Evolutionary conservation across 2,888 invertebrate genomes (phyloP).

Genomic region (Parelbella ahira): DNA sequence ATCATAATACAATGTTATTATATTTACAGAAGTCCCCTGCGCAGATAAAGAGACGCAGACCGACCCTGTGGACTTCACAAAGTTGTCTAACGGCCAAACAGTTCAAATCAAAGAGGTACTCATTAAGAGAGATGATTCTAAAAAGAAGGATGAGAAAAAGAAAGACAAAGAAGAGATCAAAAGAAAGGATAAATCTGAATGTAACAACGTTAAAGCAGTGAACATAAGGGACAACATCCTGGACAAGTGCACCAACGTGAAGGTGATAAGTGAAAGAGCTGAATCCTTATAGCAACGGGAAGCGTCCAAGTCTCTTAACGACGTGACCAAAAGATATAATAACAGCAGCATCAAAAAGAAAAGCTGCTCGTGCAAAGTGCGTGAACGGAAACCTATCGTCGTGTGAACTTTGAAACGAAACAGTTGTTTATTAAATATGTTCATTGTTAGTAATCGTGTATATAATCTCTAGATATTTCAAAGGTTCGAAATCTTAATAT

Average conservation of each 20-base stretch:
- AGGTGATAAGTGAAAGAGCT: conserved; percentile 45
- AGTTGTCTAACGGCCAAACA: conserved; percentile 56
- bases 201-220: conserved; percentile 38
- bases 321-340: conserved; percentile 46
- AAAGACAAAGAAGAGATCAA: conserved; percentile 30
- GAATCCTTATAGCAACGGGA: conserved; percentile 69
- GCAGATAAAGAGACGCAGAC: conserved; percentile 67
- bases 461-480: conserved; percentile 2
- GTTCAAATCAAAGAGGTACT: conserved; percentile 34
- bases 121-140: conserved; percentile 22
- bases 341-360: conserved; percentile 53
- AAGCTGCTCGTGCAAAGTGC: conserved; percentile 67
- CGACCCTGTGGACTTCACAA: conserved; percentile 53
- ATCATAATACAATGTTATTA: no score
- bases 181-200: conserved; percentile 35
- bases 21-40: conserved; percentile 31
- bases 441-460: conserved; percentile 3
- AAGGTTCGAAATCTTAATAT: no score
- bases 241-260: conserved; percentile 26
- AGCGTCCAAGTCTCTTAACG: conserved; percentile 58
- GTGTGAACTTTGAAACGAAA: conserved; percentile 37
- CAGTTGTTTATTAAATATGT: conserved; percentile 1
- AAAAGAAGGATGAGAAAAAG: conserved; percentile 36
- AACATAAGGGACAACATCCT: conserved; percentile 30
- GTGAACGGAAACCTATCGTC: conserved; percentile 62